phyloP scores from a whole-genome alignment of 2,888 invertebrate genomes.

The Phyllotreta striolata region DNA sequence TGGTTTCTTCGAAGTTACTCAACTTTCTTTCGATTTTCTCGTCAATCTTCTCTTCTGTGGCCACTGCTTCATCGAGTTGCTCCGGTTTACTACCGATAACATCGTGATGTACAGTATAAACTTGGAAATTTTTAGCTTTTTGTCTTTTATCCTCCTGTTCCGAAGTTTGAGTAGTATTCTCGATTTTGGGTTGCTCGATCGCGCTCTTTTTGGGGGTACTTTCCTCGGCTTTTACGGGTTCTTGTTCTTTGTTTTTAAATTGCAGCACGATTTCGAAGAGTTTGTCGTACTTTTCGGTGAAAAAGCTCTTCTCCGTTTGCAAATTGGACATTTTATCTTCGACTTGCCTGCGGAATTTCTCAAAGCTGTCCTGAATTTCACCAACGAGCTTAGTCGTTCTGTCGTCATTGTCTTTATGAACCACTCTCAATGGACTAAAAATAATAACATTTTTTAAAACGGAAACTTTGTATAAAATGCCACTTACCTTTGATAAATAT shows the following conservation, averaged over 20 bases:
- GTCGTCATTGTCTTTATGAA: conserved; percentile 29
- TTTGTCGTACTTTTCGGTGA: conserved; percentile 65
- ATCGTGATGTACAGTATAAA: conserved; percentile 40
- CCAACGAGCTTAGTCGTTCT: conserved; percentile 39
- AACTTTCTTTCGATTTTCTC: conserved; percentile 47
- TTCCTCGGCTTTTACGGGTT: conserved; percentile 51
- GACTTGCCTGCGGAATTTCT: conserved; percentile 55
- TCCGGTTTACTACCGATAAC: conserved; percentile 37
- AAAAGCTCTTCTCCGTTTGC: conserved; percentile 64
- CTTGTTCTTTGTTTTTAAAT: conserved; percentile 40
- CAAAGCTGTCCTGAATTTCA: conserved; percentile 57
- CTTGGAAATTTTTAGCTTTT: conserved; percentile 34
- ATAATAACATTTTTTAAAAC: background rate
- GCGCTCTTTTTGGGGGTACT: conserved; percentile 34
- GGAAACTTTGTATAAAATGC: background rate
- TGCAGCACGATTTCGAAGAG: conserved; percentile 59
- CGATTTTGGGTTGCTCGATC: conserved; percentile 14
- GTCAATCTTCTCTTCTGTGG: conserved; percentile 21
- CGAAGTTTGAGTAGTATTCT: conserved; percentile 52
- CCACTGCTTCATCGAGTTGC: conserved; percentile 9
- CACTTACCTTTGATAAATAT: conserved; percentile 31
- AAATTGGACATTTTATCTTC: conserved; percentile 60
- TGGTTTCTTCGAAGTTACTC: conserved; percentile 38
- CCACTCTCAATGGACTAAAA: conserved; percentile 8
- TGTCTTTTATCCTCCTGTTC: conserved; percentile 34